These are phyloP conservation scores for Taxidea taxus DNA, from an alignment of 2,113 vertebrate species.

Conservation along the genomic window DNA sequence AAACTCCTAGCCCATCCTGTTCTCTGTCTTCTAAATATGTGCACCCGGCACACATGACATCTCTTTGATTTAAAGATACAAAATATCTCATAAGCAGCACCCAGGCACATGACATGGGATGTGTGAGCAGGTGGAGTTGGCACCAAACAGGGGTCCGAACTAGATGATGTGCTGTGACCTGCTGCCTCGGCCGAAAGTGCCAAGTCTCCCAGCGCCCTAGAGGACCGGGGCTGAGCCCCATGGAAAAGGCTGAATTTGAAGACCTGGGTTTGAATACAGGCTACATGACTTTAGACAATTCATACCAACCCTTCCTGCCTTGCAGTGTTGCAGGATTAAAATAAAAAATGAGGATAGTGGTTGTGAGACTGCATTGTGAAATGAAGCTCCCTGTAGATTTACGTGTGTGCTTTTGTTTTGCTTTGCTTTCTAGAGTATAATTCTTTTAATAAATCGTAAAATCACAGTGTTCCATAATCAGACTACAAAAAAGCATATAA, in stretches of 20 bases:
- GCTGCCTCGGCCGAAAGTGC: background rate
- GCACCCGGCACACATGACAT: background rate
- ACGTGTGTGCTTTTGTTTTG: background rate
- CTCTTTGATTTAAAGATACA: background rate
- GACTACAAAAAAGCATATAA: background rate
- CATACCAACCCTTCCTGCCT: background rate
- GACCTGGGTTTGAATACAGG: background rate
- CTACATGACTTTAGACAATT: background rate
- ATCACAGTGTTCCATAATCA: background rate
- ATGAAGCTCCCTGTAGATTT: background rate
- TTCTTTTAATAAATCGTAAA: constrained; percentile 38
- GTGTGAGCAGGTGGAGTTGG: background rate
- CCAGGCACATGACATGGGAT: background rate
- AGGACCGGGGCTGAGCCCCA: background rate
- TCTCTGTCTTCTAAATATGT: background rate
- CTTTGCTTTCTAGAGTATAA: constrained; percentile 27
- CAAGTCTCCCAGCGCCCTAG: background rate
- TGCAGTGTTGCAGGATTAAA: background rate
- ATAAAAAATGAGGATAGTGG: background rate
- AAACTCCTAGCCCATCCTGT: background rate
- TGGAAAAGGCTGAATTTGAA: background rate
- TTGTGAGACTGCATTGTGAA: background rate
- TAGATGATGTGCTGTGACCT: background rate
- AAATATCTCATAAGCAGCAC: background rate
- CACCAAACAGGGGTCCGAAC: background rate